Conservation (phyloP, 2,888 invertebrate species). For the Sericinus montela region DNA sequence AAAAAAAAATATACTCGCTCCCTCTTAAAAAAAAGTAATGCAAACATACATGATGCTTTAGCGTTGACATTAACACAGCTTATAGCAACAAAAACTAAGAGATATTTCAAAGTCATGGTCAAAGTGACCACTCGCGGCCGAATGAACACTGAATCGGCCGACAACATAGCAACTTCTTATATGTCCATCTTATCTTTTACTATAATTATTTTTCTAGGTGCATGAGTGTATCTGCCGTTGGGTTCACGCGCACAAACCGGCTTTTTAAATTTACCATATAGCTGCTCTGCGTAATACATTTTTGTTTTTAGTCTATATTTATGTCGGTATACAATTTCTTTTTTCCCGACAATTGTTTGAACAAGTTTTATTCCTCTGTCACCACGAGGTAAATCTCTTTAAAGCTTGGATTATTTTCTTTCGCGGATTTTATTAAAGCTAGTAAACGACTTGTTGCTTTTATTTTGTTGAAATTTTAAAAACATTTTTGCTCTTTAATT, state of each 20-base stretch:
- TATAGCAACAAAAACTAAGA: slow-evolving; percentile 47
- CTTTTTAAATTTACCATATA: neutral
- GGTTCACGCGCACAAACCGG: neutral
- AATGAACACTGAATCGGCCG: slow-evolving; percentile 39
- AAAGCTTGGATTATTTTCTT: too few relatives aligned
- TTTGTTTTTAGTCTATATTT: too few relatives aligned
- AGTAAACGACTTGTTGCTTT: too few relatives aligned
- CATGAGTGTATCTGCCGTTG: neutral
- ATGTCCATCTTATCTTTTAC: slow-evolving; percentile 44
- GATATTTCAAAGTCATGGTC: slow-evolving; percentile 64
- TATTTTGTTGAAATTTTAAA: too few relatives aligned
- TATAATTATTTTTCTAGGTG: slow-evolving; percentile 23
- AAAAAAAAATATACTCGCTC: too few relatives aligned
- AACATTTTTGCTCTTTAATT: too few relatives aligned
- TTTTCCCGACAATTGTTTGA: too few relatives aligned
- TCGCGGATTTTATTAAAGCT: too few relatives aligned
- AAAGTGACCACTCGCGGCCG: slow-evolving; percentile 50
- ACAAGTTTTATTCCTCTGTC: too few relatives aligned
- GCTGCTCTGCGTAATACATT: neutral
- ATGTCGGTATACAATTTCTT: too few relatives aligned
- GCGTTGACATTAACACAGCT: slow-evolving; percentile 49
- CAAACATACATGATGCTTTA: slow-evolving; percentile 61
- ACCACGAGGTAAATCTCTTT: too few relatives aligned
- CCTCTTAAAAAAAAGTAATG: slow-evolving; percentile 22
- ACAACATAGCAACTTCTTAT: slow-evolving; percentile 43